Evolutionary conservation across 1,140 invertebrate species (phyloP).

Genomic region (Pteromalus puparum): DNA sequence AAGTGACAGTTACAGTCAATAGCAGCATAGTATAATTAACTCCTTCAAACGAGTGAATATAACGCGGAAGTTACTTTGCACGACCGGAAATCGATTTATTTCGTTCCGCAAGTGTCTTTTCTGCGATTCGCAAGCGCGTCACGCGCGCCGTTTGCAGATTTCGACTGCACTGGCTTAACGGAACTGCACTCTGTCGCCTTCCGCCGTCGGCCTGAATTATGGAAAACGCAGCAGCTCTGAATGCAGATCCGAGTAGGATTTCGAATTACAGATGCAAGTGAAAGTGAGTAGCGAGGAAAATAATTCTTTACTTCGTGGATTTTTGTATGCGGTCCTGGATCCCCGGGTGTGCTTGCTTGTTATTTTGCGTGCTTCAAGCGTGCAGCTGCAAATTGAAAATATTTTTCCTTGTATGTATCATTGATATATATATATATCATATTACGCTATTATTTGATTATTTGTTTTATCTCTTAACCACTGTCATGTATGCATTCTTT

Average conservation of each 20-base stretch:
- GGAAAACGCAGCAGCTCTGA: background rate
- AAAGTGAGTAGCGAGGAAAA: conserved; percentile 13
- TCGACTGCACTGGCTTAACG: conserved; percentile 3
- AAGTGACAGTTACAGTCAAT: too few relatives aligned
- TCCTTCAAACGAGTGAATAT: background rate
- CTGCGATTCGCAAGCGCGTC: background rate
- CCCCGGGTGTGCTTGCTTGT: too few relatives aligned
- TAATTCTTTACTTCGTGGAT: background rate
- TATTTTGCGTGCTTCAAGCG: background rate
- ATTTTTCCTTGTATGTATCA: too few relatives aligned
- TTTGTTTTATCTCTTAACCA: too few relatives aligned
- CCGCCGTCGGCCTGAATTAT: background rate
- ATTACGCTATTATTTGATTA: too few relatives aligned
- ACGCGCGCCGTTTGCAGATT: conserved; percentile 11
- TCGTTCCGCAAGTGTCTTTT: background rate
- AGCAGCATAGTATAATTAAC: background rate
- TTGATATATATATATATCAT: too few relatives aligned
- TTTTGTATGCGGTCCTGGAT: background rate
- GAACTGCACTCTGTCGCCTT: background rate
- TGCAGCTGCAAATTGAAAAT: too few relatives aligned
- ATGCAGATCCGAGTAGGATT: conserved; percentile 11
- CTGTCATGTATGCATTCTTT: too few relatives aligned
- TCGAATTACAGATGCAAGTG: conserved; percentile 18
- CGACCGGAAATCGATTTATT: background rate
- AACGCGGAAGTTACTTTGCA: background rate